phyloP scores from a whole-genome alignment of 2,888 invertebrate genomes.

The Muschampia plurimacula region DNA sequence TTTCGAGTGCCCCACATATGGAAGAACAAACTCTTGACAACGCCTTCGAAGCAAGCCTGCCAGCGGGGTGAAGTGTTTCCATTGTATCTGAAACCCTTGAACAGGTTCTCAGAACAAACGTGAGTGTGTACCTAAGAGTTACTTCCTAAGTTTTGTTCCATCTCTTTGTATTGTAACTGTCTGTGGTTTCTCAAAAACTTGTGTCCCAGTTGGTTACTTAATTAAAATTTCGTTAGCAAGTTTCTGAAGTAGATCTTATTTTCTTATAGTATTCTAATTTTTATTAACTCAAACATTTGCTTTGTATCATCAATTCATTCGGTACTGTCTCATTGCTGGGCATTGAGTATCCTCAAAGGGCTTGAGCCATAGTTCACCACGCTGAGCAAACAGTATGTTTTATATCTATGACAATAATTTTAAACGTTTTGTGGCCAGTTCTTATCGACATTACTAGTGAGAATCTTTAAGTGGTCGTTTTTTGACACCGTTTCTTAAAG shows the following conservation, averaged over 20 bases:
- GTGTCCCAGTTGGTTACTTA: constrained; percentile 5
- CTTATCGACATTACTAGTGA: too few relatives aligned
- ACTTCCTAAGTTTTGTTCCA: not conserved
- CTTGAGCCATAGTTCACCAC: too few relatives aligned
- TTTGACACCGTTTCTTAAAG: not conserved
- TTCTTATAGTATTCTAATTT: too few relatives aligned
- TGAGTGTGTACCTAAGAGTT: constrained; percentile 20
- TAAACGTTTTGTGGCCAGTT: too few relatives aligned
- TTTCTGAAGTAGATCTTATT: too few relatives aligned
- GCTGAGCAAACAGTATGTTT: too few relatives aligned
- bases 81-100: constrained; percentile 29
- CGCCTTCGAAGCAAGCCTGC: constrained; percentile 11
- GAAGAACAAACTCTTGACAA: constrained; percentile 28
- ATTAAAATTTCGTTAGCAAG: not conserved
- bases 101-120: constrained; percentile 28
- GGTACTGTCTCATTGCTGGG: too few relatives aligned
- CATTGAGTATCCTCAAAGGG: too few relatives aligned
- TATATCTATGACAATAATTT: too few relatives aligned
- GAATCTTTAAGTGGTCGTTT: too few relatives aligned
- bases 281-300: too few relatives aligned
- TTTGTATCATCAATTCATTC: too few relatives aligned
- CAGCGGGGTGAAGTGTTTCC: constrained; percentile 21
- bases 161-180: not conserved
- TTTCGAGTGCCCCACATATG: constrained; percentile 19
- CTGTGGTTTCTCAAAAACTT: constrained; percentile 20